Evolutionary conservation across 2,797 vertebrate genomes (phyloP), one percentile per base, ranked within the genome.

Genomic region (Gila robusta): DNA sequence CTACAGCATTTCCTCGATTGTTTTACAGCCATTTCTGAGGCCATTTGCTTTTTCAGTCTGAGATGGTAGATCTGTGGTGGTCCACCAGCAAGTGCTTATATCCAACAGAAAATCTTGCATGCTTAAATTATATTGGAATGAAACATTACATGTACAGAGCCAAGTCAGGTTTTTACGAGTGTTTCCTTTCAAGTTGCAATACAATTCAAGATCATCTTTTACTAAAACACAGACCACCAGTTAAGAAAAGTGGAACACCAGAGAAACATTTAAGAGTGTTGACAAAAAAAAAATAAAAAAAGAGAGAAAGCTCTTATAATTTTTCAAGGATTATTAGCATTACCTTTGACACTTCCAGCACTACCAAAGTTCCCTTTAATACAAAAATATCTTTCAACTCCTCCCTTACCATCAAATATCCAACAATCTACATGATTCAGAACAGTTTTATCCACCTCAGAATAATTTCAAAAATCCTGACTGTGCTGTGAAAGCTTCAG

Each of bases 41-140:
- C 54, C 62, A 77, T 39, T 77, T 78, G 12, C n/a, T 56, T 69
- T 26, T 84, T 56, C 32, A 79, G 47, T 69, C 44, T 16, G 16
- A 49, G 16, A 49, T 1, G 2, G 32, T 49, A 49, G 39, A 78
- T 56, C 9, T 67, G 35, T 44, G n/a, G 32, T 47, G 54, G 54
- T 73, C 11, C 12, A 0, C 3, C n/a, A 72, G 16, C 69, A 41
- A 11, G 19, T 72, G 21, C 8, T 28, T 7, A 28, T 56, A 39
- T 70, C 76, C 76, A 72, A 21, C 37, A 35, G 19, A 56, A 49
- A 82, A 56, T 49, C 41, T 64, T 49, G 11, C 10, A 73, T n/a
- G 41, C 21, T 64, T 66, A n/a, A 83, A 64, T 66, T 4, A 66
- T 7, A 62, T 26, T 41, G 35, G 17, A 59, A 19, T 10, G 17